Evolutionary conservation across 2,113 vertebrate genomes (phyloP), one percentile per base, ranked within the genome.

Genomic region (Verasper variegatus): DNA sequence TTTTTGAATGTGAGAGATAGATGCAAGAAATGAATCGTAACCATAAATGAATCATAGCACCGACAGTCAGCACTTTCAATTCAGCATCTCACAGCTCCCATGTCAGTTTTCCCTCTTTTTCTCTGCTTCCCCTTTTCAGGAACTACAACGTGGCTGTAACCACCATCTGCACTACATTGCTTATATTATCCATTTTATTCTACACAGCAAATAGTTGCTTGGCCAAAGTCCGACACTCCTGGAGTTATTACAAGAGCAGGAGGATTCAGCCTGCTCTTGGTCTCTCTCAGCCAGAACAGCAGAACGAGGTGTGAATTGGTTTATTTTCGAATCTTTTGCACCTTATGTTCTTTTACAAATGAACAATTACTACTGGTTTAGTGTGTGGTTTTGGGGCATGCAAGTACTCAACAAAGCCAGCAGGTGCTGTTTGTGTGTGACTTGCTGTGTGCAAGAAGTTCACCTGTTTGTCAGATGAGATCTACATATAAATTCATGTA

Each of bases 91-190:
- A 13, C 73, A 68, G 68, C 59, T 75, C 73, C 57, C 55, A 15
- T 70, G 65, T 78, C 58, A 20, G 63, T 72, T 52, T 69, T 15
- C 37, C 37, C 51, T 73, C 18, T 51, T 37, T 69, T 35, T 74
- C 59, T 62, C 55, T 21, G 4, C 72, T 57, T 55, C 52, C 55
- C 31, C 61, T 74, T 63, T 52, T 23, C 66, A 23, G 11, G 31
- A 78, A 68, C 24, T 47, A 27, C 55, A 78, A 63, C 70, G 35
- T 83, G 86, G 75, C 24, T 74, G 74, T 71, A 85, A 86, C 83
- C 62, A 51, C 18, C 24, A 21, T 35, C 37, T 67, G 67, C 73
- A 47, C 58, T 66, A 42, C 61, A 78, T 47, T 15, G 31, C 7
- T 40, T 37, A 4, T 31, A 65, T 37, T 27, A 75, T 60, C 67